phyloP scores from a whole-genome alignment of 1,140 invertebrate genomes.

The Drusus annulatus region DNA sequence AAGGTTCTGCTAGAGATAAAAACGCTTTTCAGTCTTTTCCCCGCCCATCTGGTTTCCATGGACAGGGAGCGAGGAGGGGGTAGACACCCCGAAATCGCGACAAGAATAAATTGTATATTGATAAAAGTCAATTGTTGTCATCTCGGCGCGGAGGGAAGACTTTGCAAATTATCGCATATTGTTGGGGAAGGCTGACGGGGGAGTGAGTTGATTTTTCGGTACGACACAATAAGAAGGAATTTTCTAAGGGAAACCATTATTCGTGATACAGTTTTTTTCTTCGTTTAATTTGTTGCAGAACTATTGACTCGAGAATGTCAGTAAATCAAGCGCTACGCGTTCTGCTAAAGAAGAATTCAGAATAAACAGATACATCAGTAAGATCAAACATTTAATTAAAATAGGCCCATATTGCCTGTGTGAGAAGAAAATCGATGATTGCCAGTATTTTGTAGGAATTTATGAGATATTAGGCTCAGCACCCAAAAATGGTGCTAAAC shows the following conservation, averaged over 20 bases:
- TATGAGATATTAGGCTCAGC: too few species aligned
- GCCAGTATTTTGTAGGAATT: too few species aligned
- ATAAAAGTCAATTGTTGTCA: conserved; percentile 41
- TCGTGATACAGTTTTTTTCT: background rate
- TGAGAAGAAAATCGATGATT: too few species aligned
- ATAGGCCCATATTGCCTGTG: too few species aligned
- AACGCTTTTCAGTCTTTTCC: too few species aligned
- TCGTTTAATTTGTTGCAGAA: background rate
- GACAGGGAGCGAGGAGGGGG: background rate
- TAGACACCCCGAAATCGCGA: background rate
- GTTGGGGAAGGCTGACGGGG: conserved; percentile 3
- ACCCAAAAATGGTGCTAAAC: too few species aligned
- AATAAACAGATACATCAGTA: too few species aligned
- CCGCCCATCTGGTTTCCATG: background rate
- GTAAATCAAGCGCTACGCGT: too few species aligned
- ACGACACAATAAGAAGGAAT: conserved; percentile 22
- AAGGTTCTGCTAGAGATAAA: too few species aligned
- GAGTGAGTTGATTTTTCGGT: conserved; percentile 5
- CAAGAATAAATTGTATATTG: conserved; percentile 34
- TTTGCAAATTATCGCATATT: conserved; percentile 15
- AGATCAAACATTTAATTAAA: too few species aligned
- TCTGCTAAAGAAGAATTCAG: too few species aligned
- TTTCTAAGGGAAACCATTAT: conserved; percentile 23
- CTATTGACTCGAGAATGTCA: too few species aligned
- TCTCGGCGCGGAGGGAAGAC: background rate